A percentile compares a stretch with the other conserved stretches of the same genome.
Conservation (phyloP, 2,888 invertebrate species). For the Boloria selene region DNA sequence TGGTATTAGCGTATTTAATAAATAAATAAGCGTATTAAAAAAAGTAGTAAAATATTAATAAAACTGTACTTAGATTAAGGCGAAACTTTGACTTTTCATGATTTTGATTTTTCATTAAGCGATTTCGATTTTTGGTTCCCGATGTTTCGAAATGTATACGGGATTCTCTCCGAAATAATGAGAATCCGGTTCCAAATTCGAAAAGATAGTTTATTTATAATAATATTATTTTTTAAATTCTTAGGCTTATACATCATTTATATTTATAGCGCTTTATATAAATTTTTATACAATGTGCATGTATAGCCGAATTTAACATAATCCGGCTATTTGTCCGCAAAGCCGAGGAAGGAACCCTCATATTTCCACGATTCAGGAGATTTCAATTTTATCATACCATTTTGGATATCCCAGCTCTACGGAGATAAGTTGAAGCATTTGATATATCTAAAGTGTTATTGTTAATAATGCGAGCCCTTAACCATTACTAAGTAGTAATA, state of each 20-base stretch:
- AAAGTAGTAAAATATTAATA: too few relatives aligned
- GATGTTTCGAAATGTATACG: too few relatives aligned
- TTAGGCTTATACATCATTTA: background rate
- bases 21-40: too few relatives aligned
- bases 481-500: background rate
- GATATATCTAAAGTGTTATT: background rate
- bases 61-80: too few relatives aligned
- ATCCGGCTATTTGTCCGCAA: constrained; percentile 47
- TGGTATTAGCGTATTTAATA: too few relatives aligned
- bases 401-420: constrained; percentile 31
- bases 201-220: too few relatives aligned
- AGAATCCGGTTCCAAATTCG: too few relatives aligned
- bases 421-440: constrained; percentile 25
- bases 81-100: too few relatives aligned
- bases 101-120: too few relatives aligned
- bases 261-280: constrained; percentile 5
- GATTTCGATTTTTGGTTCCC: background rate
- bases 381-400: constrained; percentile 47
- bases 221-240: background rate
- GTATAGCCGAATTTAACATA: constrained; percentile 44
- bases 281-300: constrained; percentile 17
- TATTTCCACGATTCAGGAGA: constrained; percentile 46
- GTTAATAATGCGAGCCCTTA: background rate
- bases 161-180: too few relatives aligned
- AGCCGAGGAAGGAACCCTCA: constrained; percentile 41